Percentiles rank a stretch among this genome's conserved stretches.
Conservation (phyloP, 2,113 vertebrate genomes). For the Dromaius novaehollandiae region DNA sequence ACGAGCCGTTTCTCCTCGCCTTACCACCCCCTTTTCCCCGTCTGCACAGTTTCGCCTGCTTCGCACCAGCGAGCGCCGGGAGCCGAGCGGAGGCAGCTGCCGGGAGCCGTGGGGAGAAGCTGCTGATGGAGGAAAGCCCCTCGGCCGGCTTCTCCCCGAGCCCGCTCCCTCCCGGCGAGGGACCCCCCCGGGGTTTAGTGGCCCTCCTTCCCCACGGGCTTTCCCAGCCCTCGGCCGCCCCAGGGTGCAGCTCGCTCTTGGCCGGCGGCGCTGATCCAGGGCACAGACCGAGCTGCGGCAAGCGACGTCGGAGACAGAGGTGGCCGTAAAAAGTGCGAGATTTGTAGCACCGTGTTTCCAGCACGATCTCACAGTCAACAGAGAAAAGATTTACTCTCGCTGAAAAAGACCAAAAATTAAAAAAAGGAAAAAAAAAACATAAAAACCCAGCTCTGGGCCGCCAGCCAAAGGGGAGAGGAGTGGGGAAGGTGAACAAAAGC, state of each 20-base stretch:
- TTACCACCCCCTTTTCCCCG: not conserved
- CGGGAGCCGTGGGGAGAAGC: not conserved
- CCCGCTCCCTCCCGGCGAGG: not conserved
- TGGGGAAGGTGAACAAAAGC: not conserved
- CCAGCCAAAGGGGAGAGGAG: not conserved
- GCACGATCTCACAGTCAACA: not conserved
- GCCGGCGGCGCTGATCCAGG: not conserved
- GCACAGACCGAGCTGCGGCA: not conserved
- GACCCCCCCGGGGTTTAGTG: no score
- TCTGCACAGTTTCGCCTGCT: not conserved
- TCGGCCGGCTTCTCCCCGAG: not conserved
- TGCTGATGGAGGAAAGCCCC: not conserved
- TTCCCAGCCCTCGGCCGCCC: no score
- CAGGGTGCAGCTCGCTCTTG: not conserved
- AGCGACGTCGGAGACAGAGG: not conserved
- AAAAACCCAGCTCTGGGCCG: slow-evolving; percentile 5
- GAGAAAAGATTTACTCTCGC: slow-evolving; percentile 37
- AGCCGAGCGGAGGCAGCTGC: not conserved
- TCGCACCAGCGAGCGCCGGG: not conserved
- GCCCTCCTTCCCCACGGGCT: not conserved
- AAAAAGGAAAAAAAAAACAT: not conserved
- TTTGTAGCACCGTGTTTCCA: slow-evolving; percentile 23
- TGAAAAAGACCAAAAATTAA: slow-evolving; percentile 10
- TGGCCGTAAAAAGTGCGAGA: slow-evolving; percentile 1
- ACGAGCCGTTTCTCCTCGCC: slow-evolving; percentile 5